Percentiles rank a stretch among this genome's conserved stretches.
These are phyloP conservation scores for Euzetes globulus DNA, from an alignment of 2,888 invertebrate species.

Conservation along the genomic window DNA sequence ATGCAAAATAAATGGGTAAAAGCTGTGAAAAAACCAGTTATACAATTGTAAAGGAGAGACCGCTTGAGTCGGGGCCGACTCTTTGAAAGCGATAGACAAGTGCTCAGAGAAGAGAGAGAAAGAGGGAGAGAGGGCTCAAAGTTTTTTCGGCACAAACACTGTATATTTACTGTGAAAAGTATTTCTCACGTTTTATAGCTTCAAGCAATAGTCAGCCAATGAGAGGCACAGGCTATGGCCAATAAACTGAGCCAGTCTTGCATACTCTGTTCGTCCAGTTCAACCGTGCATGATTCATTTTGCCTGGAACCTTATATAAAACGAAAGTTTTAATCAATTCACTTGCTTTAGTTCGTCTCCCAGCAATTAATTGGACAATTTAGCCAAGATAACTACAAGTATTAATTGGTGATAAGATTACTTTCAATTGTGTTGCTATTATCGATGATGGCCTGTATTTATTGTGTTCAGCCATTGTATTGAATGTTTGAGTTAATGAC, in stretches of 20 bases:
- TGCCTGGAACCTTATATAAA: too few relatives aligned
- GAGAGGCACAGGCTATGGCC: not conserved
- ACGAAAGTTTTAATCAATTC: too few relatives aligned
- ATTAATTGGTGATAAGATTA: not conserved
- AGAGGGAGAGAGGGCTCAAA: too few relatives aligned
- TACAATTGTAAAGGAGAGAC: too few relatives aligned
- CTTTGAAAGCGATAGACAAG: too few relatives aligned
- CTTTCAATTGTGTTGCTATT: not conserved
- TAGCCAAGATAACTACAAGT: not conserved
- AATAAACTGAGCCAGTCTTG: not conserved
- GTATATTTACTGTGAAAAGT: not conserved
- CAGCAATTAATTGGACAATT: too few relatives aligned
- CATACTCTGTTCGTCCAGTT: not conserved
- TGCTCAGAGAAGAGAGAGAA: not conserved
- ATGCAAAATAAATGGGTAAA: too few relatives aligned
- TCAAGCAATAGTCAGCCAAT: not conserved
- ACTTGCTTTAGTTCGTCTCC: too few relatives aligned
- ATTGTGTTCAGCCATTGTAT: not conserved
- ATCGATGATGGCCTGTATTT: not conserved
- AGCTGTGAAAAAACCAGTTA: too few relatives aligned
- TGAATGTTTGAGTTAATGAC: conserved; percentile 4
- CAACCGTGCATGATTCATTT: not conserved
- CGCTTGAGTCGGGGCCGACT: too few relatives aligned
- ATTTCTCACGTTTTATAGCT: conserved; percentile 4
- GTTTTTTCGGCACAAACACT: not conserved